A percentile compares a stretch with the other conserved stretches of the same genome.
Evolutionary conservation across 2,797 vertebrate species (phyloP).

Genomic region (Lates japonicus): DNA sequence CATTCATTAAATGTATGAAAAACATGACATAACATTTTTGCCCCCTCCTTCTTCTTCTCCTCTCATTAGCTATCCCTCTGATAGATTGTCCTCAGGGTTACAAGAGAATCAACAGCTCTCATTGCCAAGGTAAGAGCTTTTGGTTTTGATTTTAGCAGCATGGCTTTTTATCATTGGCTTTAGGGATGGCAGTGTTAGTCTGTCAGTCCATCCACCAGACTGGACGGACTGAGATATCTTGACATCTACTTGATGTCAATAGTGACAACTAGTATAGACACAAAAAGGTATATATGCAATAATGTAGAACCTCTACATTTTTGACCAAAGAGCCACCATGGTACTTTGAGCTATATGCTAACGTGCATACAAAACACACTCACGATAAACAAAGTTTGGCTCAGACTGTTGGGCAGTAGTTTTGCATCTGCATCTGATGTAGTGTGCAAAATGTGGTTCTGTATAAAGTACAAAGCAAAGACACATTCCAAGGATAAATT

Average conservation of each 20-base stretch:
- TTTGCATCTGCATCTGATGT: no score
- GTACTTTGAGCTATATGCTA: no score
- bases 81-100: slow-evolving; percentile 95
- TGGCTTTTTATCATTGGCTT: no score
- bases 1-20: not conserved
- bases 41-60: not conserved
- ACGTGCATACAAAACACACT: no score
- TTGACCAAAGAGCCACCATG: no score
- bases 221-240: not conserved
- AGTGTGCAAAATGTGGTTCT: not conserved
- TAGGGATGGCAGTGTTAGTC: not conserved
- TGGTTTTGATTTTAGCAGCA: slow-evolving; percentile 15
- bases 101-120: slow-evolving; percentile 93
- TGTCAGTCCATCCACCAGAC: not conserved
- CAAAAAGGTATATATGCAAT: no score
- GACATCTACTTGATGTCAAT: no score
- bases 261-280: no score
- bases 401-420: no score
- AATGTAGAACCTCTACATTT: no score
- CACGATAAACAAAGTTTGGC: no score
- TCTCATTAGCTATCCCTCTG: slow-evolving; percentile 87
- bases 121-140: slow-evolving; percentile 92
- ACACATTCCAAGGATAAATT: not conserved
- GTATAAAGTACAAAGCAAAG: not conserved
- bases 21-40: slow-evolving; percentile 11